Evolutionary conservation across 1,140 invertebrate genomes (phyloP).

Genomic region (Pseudomyrmex flavicornis): DNA sequence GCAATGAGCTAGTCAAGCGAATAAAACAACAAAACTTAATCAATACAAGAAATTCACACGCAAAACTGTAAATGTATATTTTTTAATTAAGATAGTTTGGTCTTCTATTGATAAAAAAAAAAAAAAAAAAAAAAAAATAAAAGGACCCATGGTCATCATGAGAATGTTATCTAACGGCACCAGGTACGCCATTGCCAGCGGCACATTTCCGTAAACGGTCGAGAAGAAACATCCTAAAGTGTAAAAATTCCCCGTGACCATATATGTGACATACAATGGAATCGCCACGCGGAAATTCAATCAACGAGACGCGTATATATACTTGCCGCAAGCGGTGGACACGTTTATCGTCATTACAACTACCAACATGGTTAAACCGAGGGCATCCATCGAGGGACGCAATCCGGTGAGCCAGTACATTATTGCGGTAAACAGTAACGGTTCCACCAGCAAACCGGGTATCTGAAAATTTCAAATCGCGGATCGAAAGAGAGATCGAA

Average conservation of each 20-base stretch:
- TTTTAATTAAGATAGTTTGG: not conserved
- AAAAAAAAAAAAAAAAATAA: constrained; percentile 83
- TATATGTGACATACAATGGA: not conserved
- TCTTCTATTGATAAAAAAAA: not conserved
- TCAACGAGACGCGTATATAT: constrained; percentile 17
- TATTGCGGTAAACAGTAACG: constrained; percentile 90
- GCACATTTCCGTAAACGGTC: constrained; percentile 91
- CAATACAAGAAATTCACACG: too few relatives aligned
- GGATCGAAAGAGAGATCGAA: not conserved
- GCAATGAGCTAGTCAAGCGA: constrained; percentile 88
- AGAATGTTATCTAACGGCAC: constrained; percentile 95
- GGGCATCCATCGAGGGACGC: constrained; percentile 88
- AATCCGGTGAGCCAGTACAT: constrained; percentile 93
- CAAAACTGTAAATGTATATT: not conserved
- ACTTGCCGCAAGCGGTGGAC: constrained; percentile 92
- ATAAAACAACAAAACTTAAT: not conserved
- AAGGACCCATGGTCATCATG: constrained; percentile 95
- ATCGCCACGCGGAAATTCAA: not conserved
- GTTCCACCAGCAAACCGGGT: constrained; percentile 92
- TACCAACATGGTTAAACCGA: constrained; percentile 88
- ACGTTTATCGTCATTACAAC: constrained; percentile 92
- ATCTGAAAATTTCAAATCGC: constrained; percentile 85
- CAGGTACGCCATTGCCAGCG: constrained; percentile 92
- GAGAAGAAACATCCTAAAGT: constrained; percentile 93
- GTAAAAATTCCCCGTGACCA: not conserved